Evolutionary conservation across 2,113 vertebrate species (phyloP).

Genomic region (Climacteris rufus): DNA sequence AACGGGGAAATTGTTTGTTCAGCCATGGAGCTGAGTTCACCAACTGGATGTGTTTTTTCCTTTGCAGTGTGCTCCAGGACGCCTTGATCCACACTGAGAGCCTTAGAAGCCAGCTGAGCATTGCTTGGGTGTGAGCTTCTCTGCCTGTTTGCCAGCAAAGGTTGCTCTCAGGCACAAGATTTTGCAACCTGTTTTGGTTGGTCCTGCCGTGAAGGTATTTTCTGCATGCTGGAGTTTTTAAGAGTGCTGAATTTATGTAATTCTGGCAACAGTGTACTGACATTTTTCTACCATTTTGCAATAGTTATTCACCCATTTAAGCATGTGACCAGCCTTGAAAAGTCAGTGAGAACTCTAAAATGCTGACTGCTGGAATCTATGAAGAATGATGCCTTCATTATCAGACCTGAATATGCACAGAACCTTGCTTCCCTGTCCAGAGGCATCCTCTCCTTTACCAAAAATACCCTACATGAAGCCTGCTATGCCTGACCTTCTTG

Average conservation of each 20-base stretch:
- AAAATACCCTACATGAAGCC: background rate
- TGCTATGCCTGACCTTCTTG: background rate
- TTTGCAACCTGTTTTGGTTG: background rate
- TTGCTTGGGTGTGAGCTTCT: background rate
- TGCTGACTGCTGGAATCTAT: background rate
- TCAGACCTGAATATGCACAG: background rate
- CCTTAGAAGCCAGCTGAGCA: background rate
- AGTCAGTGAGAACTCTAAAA: background rate
- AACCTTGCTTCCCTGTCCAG: background rate
- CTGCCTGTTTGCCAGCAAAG: background rate
- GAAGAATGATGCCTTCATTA: background rate
- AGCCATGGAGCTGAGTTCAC: background rate
- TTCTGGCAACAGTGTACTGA: fast-evolving
- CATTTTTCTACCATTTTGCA: background rate
- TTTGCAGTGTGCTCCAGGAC: background rate
- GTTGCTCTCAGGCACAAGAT: background rate
- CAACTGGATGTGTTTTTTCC: background rate
- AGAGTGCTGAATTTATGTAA: background rate
- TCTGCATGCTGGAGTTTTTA: background rate
- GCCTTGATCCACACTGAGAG: background rate
- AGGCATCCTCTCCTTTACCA: background rate
- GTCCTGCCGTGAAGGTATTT: background rate
- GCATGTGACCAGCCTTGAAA: background rate
- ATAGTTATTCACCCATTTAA: background rate
- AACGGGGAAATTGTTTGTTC: background rate